Percentiles rank a stretch among this genome's conserved stretches.
phyloP scores from a whole-genome alignment of 2,113 vertebrate species.

The Larimichthys polyactis region DNA sequence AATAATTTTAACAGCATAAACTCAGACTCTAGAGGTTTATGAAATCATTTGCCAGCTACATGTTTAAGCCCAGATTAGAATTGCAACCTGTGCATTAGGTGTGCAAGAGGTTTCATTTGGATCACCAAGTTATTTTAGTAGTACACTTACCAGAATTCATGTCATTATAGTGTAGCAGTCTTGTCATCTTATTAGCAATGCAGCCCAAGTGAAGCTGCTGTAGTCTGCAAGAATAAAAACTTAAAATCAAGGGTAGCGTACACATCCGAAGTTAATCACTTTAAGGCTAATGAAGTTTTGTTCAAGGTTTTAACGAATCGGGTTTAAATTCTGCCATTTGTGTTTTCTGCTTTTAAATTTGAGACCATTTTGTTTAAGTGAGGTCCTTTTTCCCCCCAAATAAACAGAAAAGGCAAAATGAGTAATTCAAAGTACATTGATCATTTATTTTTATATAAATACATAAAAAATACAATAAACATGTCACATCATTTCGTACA shows the following conservation, averaged over 20 bases:
- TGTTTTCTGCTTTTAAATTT: too few species aligned
- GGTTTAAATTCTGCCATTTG: too few species aligned
- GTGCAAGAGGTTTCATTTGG: too few species aligned
- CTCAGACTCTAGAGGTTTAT: too few species aligned
- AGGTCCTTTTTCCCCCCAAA: not conserved
- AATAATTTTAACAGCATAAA: too few species aligned
- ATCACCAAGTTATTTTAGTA: not conserved
- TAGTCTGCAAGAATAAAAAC: not conserved
- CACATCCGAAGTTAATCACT: not conserved
- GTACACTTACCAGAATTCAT: not conserved
- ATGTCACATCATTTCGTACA: slow-evolving; percentile 63
- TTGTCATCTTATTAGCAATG: not conserved
- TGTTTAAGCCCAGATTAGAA: too few species aligned
- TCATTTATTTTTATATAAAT: slow-evolving; percentile 83
- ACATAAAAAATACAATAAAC: slow-evolving; percentile 80
- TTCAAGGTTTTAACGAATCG: too few species aligned
- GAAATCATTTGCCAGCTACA: too few species aligned
- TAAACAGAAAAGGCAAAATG: not conserved
- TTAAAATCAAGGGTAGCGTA: not conserved
- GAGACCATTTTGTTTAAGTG: too few species aligned
- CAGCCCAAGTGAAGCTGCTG: not conserved
- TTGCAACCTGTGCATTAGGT: too few species aligned
- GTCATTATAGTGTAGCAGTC: not conserved
- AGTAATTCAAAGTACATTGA: slow-evolving; percentile 39
- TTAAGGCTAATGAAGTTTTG: not conserved